phyloP scores from a whole-genome alignment of 2,113 vertebrate species.

The Taxidea taxus region DNA sequence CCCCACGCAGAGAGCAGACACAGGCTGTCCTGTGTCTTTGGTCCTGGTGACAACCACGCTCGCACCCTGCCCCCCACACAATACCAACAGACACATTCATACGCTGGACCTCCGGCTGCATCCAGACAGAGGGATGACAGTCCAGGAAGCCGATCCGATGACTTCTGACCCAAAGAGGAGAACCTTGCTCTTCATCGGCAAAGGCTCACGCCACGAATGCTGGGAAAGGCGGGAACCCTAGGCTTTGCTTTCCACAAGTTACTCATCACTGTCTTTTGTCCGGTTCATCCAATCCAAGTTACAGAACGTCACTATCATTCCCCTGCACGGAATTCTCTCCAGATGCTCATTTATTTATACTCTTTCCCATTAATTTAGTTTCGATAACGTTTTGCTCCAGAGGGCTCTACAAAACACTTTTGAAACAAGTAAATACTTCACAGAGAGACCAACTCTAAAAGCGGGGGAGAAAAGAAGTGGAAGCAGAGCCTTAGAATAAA shows the following conservation, averaged over 20 bases:
- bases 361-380: slow-evolving; percentile 58
- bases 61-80: neutral
- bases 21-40: neutral
- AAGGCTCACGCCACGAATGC: neutral
- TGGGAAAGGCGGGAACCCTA: neutral
- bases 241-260: neutral
- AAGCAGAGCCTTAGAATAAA: neutral
- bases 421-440: slow-evolving; percentile 35
- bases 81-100: neutral
- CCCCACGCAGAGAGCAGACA: neutral
- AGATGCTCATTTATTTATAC: slow-evolving; percentile 39
- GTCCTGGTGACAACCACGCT: neutral
- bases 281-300: neutral
- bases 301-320: neutral
- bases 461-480: neutral
- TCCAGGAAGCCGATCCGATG: neutral
- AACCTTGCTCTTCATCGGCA: neutral
- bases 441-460: neutral
- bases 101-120: neutral
- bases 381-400: slow-evolving; percentile 3
- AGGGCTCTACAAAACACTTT: slow-evolving; percentile 16
- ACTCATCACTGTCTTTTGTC: neutral
- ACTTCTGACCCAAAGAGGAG: neutral
- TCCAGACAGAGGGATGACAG: neutral
- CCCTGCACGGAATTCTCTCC: neutral